Evolutionary conservation across 2,113 vertebrate genomes (phyloP).

Genomic region (Trematomus loennbergii): DNA sequence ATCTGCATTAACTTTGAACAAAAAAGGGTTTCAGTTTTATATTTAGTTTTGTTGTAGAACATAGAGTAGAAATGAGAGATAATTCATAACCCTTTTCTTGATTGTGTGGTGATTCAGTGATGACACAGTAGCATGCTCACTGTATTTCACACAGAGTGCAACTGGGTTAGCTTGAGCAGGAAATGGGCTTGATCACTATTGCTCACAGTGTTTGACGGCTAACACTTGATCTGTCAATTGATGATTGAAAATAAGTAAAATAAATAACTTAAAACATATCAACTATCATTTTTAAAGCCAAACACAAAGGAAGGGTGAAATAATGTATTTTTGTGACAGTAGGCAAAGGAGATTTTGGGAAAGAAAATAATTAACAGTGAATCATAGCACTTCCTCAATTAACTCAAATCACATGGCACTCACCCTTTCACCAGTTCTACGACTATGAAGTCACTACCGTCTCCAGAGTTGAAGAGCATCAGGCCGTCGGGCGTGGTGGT

Average conservation of each 20-base stretch:
- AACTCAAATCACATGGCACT: conserved; percentile 56
- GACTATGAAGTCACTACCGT: conserved; percentile 95
- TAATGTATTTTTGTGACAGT: not conserved
- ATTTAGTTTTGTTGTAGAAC: not conserved
- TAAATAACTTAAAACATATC: not conserved
- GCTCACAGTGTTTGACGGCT: no score
- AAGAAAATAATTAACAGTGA: not conserved
- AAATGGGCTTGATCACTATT: not conserved
- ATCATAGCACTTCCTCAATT: not conserved
- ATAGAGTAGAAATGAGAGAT: not conserved
- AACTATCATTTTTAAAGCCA: not conserved
- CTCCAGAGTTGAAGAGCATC: conserved; percentile 95
- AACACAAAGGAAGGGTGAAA: not conserved
- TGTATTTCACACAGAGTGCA: not conserved
- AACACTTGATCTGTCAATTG: not conserved
- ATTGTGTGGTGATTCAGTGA: not conserved
- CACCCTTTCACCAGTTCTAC: conserved; percentile 97
- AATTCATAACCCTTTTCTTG: not conserved
- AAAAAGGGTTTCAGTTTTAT: not conserved
- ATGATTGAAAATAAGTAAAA: not conserved
- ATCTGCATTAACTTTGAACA: conserved; percentile 1
- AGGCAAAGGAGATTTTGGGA: not conserved
- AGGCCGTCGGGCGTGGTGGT: conserved; percentile 93
- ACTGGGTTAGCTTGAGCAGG: not conserved
- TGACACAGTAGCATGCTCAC: not conserved